Conservation (phyloP, 2,113 vertebrate species). For the Pithys albifrons region DNA sequence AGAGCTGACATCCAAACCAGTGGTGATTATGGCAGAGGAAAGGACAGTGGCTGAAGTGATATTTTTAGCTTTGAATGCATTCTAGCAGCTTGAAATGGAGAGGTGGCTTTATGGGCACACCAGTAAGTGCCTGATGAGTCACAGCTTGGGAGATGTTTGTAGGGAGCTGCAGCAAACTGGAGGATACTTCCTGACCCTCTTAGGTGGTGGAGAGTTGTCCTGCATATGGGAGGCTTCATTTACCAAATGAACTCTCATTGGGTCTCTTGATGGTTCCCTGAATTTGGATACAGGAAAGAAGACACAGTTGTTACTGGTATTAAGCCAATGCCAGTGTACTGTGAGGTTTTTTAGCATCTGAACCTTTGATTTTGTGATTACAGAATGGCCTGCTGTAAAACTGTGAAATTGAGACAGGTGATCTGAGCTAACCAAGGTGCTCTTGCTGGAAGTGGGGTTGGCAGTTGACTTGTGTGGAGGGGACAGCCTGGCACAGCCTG, state of each 20-base stretch:
- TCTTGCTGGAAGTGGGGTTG: not conserved
- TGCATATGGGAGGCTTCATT: not conserved
- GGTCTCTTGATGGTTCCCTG: not conserved
- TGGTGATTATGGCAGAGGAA: not conserved
- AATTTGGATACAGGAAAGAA: not conserved
- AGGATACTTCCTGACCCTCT: not conserved
- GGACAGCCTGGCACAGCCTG: not conserved
- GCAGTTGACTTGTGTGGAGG: not conserved
- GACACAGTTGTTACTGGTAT: not conserved
- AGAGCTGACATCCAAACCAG: not conserved
- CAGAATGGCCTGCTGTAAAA: not conserved
- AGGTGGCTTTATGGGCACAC: not conserved
- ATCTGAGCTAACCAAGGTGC: not conserved
- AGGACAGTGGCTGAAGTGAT: not conserved
- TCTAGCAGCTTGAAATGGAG: not conserved
- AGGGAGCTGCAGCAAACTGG: not conserved
- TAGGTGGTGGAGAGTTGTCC: not conserved
- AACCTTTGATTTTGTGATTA: not conserved
- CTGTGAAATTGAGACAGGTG: fast-evolving
- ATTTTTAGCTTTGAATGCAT: conserved; percentile 8
- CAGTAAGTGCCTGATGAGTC: not conserved
- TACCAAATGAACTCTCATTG: not conserved
- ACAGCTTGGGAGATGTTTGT: not conserved
- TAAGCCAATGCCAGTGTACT: not conserved
- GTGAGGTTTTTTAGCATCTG: not conserved